phyloP scores from a whole-genome alignment of 2,888 invertebrate species.

The Leucophenga montana region DNA sequence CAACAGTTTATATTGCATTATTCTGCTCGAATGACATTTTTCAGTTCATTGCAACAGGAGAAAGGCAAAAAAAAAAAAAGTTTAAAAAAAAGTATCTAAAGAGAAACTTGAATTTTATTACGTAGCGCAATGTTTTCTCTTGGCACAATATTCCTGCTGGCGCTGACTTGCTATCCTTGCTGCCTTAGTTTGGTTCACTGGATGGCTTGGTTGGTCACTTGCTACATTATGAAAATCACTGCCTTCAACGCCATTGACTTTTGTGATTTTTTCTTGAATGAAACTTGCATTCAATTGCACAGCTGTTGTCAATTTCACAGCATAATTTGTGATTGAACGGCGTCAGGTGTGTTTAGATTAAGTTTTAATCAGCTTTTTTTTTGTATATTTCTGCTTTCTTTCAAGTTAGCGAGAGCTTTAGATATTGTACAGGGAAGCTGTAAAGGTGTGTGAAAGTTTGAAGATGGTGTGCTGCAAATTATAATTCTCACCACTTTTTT shows the following conservation, averaged over 20 bases:
- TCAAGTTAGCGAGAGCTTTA: too few species aligned
- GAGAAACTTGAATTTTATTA: conserved; percentile 1
- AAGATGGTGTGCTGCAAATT: too few species aligned
- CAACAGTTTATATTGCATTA: conserved; percentile 67
- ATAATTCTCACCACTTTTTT: too few species aligned
- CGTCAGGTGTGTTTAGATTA: conserved; percentile 23
- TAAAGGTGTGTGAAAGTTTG: conserved; percentile 9
- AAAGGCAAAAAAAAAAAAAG: background rate
- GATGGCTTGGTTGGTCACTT: conserved; percentile 20
- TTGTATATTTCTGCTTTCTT: background rate
- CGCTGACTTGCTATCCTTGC: background rate
- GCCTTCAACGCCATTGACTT: conserved; percentile 5
- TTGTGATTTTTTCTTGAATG: conserved; percentile 5
- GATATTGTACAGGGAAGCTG: background rate
- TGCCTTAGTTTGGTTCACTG: background rate
- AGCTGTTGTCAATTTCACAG: conserved; percentile 26
- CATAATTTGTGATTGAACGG: conserved; percentile 1
- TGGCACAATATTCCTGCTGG: background rate
- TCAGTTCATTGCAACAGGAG: conserved; percentile 6
- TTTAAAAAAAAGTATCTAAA: background rate
- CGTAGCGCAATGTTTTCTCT: background rate
- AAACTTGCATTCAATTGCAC: background rate
- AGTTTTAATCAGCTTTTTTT: background rate
- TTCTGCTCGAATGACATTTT: conserved; percentile 67
- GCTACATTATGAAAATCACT: conserved; percentile 18